Conservation (phyloP, 2,888 invertebrate species). For the Cordylochernes scorpioides region DNA sequence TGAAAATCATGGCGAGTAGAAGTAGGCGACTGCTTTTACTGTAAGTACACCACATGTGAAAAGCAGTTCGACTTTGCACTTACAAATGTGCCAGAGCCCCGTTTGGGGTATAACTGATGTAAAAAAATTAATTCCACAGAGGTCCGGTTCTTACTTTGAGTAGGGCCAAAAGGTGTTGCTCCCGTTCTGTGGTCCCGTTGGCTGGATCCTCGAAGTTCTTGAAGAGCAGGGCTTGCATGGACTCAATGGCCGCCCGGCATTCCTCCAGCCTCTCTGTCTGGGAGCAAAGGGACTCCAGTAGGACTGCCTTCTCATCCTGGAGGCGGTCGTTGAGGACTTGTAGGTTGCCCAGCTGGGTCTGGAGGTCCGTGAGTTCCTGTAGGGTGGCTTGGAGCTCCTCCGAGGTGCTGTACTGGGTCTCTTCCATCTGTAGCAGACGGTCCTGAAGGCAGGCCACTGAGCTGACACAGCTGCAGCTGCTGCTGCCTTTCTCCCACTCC, state of each 20-base stretch:
- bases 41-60: no score
- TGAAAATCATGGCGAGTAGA: no score
- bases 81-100: no score
- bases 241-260: slow-evolving; percentile 52
- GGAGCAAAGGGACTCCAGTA: slow-evolving; percentile 63
- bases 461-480: slow-evolving; percentile 57
- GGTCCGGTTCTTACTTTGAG: slow-evolving; percentile 40
- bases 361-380: slow-evolving; percentile 67
- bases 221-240: slow-evolving; percentile 41
- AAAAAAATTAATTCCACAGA: no score
- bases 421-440: slow-evolving; percentile 72
- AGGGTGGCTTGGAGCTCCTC: slow-evolving; percentile 78
- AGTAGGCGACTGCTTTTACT: no score
- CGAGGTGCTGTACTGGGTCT: slow-evolving; percentile 64
- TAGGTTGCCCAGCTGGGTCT: slow-evolving; percentile 55
- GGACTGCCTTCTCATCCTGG: slow-evolving; percentile 59
- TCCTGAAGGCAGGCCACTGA: slow-evolving; percentile 70
- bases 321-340: slow-evolving; percentile 64
- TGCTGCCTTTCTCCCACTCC: slow-evolving; percentile 81
- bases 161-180: slow-evolving; percentile 43
- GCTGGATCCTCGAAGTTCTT: slow-evolving; percentile 17
- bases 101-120: no score
- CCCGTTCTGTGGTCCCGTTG: slow-evolving; percentile 17
- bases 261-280: slow-evolving; percentile 78
- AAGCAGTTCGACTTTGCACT: no score